A percentile compares a stretch with the other conserved stretches of the same genome.
These are phyloP conservation scores for Columba guinea DNA, from an alignment of 2,797 vertebrate species.

Conservation along the genomic window DNA sequence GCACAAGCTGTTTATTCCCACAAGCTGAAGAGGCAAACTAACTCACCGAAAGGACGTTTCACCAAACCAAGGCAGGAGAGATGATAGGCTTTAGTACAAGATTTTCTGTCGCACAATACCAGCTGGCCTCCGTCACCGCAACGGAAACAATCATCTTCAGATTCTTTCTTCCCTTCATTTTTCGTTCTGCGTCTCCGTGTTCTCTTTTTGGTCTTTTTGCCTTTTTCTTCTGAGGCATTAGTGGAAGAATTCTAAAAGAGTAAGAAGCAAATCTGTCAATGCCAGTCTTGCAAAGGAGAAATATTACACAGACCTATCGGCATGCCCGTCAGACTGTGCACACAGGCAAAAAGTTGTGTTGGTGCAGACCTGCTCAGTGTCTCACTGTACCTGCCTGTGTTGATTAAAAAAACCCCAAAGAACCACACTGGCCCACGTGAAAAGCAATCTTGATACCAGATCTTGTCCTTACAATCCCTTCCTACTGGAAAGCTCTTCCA, in stretches of 20 bases:
- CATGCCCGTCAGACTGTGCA: background rate
- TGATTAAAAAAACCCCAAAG: background rate
- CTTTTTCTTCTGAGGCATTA: conserved; percentile 88
- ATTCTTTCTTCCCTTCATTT: conserved; percentile 87
- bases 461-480: background rate
- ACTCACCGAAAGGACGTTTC: conserved; percentile 95
- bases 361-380: background rate
- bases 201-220: conserved; percentile 90
- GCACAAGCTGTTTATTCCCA: background rate
- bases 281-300: background rate
- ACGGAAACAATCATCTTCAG: conserved; percentile 97
- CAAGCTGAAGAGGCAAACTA: background rate
- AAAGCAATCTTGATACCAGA: background rate
- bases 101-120: conserved; percentile 92
- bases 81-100: conserved; percentile 96
- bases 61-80: conserved; percentile 92
- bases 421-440: background rate
- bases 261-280: background rate
- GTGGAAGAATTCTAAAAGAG: conserved; percentile 75
- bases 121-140: conserved; percentile 95
- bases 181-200: conserved; percentile 78
- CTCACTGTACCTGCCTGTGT: background rate
- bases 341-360: background rate
- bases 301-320: background rate
- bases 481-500: background rate